Conservation (phyloP, 2,113 vertebrate species). For the Carassius auratus region DNA sequence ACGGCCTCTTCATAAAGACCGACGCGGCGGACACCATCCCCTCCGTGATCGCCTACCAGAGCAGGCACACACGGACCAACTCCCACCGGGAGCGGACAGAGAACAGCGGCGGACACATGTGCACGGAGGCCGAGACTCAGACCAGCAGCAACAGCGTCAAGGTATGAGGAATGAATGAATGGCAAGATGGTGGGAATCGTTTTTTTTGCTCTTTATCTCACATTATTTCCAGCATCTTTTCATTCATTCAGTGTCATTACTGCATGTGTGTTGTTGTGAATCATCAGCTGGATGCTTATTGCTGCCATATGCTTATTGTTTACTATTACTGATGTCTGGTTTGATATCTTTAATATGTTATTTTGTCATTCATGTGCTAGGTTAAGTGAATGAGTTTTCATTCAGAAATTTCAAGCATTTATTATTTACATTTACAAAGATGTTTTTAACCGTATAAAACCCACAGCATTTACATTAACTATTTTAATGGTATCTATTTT, state of each 20-base stretch:
- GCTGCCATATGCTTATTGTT: background rate
- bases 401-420: background rate
- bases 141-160: slow-evolving; percentile 83
- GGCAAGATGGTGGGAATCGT: background rate
- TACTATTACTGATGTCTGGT: background rate
- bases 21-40: slow-evolving; percentile 88
- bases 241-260: background rate
- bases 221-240: slow-evolving; percentile 11
- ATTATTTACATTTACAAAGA: background rate
- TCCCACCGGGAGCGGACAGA: slow-evolving; percentile 77
- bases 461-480: background rate
- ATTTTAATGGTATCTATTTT: background rate
- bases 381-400: background rate
- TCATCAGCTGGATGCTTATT: background rate
- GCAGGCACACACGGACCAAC: slow-evolving; percentile 75
- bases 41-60: slow-evolving; percentile 83
- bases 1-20: slow-evolving; percentile 90
- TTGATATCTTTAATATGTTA: background rate
- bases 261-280: background rate
- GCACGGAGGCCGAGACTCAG: slow-evolving; percentile 91
- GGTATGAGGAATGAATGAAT: slow-evolving; percentile 70
- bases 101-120: slow-evolving; percentile 73
- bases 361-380: background rate
- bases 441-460: background rate
- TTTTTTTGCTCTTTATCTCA: background rate